Conservation (phyloP, 2,888 invertebrate species). For the Oasisia sp. region DNA sequence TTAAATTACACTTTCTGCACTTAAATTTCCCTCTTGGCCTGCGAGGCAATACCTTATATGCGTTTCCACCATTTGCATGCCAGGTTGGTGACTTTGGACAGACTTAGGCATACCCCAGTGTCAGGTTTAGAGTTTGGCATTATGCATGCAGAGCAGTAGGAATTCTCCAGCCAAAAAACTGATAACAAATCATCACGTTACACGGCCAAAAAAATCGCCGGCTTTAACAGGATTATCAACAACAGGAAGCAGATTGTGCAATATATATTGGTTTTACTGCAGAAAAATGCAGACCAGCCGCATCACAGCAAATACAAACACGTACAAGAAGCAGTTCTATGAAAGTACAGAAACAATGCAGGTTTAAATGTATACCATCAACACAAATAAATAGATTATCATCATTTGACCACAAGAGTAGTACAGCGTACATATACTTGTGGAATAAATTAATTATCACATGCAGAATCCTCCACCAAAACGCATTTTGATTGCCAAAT, state of each 20-base stretch:
- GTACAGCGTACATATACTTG: neutral
- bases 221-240: neutral
- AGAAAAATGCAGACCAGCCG: constrained; percentile 17
- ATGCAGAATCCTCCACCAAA: neutral
- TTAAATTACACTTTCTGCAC: neutral
- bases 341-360: neutral
- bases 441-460: neutral
- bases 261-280: neutral
- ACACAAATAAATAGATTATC: neutral
- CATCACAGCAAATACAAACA: neutral
- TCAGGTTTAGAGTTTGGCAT: neutral
- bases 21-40: neutral
- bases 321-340: neutral
- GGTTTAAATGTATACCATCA: neutral
- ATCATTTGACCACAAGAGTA: neutral
- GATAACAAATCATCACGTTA: neutral
- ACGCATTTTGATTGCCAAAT: neutral
- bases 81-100: neutral
- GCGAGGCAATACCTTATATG: neutral
- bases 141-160: neutral
- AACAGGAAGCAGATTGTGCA: neutral
- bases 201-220: neutral
- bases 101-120: neutral
- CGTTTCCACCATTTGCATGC: neutral
- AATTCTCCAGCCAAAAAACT: neutral